Conservation (phyloP, 1,140 invertebrate species). For the Drosophila saltans region DNA sequence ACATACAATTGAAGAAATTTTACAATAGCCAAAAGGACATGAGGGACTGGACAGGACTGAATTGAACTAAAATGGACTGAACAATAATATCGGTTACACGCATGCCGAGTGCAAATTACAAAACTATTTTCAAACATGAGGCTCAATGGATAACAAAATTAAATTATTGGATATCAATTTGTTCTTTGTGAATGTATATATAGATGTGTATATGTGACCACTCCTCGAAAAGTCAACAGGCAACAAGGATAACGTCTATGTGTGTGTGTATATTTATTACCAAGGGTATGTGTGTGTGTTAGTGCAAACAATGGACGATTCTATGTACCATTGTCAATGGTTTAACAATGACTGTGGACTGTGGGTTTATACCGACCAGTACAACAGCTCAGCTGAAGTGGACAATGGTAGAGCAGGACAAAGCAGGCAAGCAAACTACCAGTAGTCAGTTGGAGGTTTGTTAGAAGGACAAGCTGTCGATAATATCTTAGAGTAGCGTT, state of each 20-base stretch:
- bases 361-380: slow-evolving; percentile 33
- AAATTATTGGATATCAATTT: slow-evolving; percentile 82
- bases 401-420: slow-evolving; percentile 61
- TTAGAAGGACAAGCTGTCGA: slow-evolving; percentile 73
- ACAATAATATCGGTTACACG: slow-evolving; percentile 82
- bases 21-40: slow-evolving; percentile 63
- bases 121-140: slow-evolving; percentile 78
- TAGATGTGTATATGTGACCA: slow-evolving; percentile 43
- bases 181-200: slow-evolving; percentile 66
- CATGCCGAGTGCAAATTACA: slow-evolving; percentile 80
- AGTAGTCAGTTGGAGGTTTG: slow-evolving; percentile 56
- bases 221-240: slow-evolving; percentile 77
- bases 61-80: slow-evolving; percentile 33
- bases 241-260: slow-evolving; percentile 62
- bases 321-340: slow-evolving; percentile 68
- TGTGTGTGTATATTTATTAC: slow-evolving; percentile 49
- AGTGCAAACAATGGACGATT: slow-evolving; percentile 52
- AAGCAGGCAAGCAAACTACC: slow-evolving; percentile 31
- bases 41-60: slow-evolving; percentile 5
- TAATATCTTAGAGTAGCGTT: slow-evolving; percentile 78
- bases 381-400: slow-evolving; percentile 39
- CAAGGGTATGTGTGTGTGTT: slow-evolving; percentile 36
- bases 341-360: slow-evolving; percentile 66
- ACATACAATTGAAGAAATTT: slow-evolving; percentile 60
- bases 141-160: slow-evolving; percentile 79